A percentile compares a stretch with the other conserved stretches of the same genome.
Conservation (phyloP, 2,888 invertebrate species). For the Altica lythri region DNA sequence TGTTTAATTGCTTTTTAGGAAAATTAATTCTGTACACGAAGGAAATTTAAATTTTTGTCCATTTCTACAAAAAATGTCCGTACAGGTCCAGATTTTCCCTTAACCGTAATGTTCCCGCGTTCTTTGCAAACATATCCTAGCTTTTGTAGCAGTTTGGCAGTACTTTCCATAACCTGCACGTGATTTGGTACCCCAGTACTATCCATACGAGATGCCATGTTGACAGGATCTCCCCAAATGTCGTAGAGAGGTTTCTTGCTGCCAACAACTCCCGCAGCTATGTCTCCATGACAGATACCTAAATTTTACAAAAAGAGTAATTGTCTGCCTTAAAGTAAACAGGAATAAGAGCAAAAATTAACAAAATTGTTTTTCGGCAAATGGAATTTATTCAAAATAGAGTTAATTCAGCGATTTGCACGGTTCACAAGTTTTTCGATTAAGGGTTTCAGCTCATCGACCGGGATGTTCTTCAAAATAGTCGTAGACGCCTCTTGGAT, state of each 20-base stretch:
- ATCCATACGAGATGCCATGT: conserved; percentile 96
- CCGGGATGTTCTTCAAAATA: too few species aligned
- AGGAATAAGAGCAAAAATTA: too few species aligned
- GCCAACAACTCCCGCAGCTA: conserved; percentile 94
- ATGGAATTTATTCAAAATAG: too few species aligned
- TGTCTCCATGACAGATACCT: conserved; percentile 89
- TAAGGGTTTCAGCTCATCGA: too few species aligned
- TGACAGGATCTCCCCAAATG: conserved; percentile 96
- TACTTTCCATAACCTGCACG: conserved; percentile 67
- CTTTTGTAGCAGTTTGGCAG: conserved; percentile 69
- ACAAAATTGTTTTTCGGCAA: too few species aligned
- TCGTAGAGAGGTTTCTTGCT: conserved; percentile 93
- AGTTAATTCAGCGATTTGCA: too few species aligned
- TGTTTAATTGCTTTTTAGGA: too few species aligned
- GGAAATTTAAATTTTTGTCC: conserved; percentile 59
- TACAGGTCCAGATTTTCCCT: conserved; percentile 69
- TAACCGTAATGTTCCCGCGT: conserved; percentile 73
- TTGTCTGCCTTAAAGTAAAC: too few species aligned
- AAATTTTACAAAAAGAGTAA: too few species aligned
- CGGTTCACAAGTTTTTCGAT: too few species aligned
- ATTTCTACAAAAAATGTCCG: conserved; percentile 76
- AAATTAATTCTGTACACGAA: too few species aligned
- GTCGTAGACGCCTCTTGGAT: too few species aligned
- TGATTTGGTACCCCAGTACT: conserved; percentile 74
- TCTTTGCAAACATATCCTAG: conserved; percentile 71